These are phyloP conservation scores for Troilus luridus DNA, from an alignment of 2,888 invertebrate genomes.

Conservation along the genomic window DNA sequence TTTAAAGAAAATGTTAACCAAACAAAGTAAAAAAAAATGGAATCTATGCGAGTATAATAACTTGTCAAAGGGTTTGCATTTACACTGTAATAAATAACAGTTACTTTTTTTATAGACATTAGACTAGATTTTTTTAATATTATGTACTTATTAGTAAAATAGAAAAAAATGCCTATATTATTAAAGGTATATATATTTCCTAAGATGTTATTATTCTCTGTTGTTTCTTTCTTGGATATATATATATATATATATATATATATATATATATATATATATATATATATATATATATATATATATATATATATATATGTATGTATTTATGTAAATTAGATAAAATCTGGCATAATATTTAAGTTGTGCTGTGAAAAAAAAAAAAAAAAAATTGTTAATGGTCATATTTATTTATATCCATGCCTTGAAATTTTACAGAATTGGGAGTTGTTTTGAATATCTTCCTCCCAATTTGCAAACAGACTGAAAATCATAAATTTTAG, in stretches of 20 bases:
- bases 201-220: constrained; percentile 54
- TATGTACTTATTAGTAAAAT: constrained; percentile 43
- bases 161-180: constrained; percentile 51
- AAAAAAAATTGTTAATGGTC: constrained; percentile 26
- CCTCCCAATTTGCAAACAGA: constrained; percentile 41
- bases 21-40: neutral
- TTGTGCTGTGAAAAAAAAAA: constrained; percentile 39
- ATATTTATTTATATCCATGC: constrained; percentile 41
- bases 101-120: constrained; percentile 53
- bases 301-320: constrained; percentile 37
- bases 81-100: constrained; percentile 45
- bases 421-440: constrained; percentile 3
- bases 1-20: constrained; percentile 41
- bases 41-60: neutral
- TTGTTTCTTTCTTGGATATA: constrained; percentile 50
- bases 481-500: constrained; percentile 42
- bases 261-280: constrained; percentile 52
- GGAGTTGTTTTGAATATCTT: constrained; percentile 34
- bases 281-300: constrained; percentile 52
- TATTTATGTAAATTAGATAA: constrained; percentile 52
- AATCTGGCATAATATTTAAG: constrained; percentile 32
- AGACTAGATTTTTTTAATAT: constrained; percentile 51
- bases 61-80: constrained; percentile 50
- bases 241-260: constrained; percentile 30
- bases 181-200: constrained; percentile 52